Conservation (phyloP, 2,888 invertebrate species). For the Ormyrus rosae region DNA sequence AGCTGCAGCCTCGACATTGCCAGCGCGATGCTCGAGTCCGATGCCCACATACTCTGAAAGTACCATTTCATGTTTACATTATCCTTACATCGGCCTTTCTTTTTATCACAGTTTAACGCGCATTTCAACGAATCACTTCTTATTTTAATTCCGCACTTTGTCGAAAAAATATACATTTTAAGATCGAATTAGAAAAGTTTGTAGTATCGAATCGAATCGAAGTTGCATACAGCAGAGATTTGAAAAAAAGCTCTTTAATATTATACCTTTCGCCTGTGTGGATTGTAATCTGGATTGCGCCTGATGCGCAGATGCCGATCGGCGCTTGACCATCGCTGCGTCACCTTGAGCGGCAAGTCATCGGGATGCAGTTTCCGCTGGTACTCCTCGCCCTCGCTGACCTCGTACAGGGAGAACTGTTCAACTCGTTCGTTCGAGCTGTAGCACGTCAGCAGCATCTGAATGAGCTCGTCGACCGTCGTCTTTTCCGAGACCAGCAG, state of each 20-base stretch:
- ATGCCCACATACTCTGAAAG: slow-evolving; percentile 79
- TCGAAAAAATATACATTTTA: too few relatives aligned
- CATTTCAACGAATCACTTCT: too few relatives aligned
- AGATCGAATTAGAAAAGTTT: slow-evolving; percentile 24
- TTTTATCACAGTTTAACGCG: too few relatives aligned
- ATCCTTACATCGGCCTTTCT: too few relatives aligned
- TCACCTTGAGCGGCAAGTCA: slow-evolving; percentile 89
- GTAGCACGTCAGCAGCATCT: slow-evolving; percentile 90
- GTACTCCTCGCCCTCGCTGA: slow-evolving; percentile 88
- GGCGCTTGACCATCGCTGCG: slow-evolving; percentile 80
- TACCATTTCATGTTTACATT: slow-evolving; percentile 37
- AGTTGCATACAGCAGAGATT: slow-evolving; percentile 7
- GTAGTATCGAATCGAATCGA: slow-evolving; percentile 55
- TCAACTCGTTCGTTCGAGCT: slow-evolving; percentile 89
- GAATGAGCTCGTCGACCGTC: slow-evolving; percentile 91
- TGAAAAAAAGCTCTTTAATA: neutral
- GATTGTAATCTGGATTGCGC: slow-evolving; percentile 87
- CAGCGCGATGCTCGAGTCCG: slow-evolving; percentile 76
- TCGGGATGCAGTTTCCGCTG: slow-evolving; percentile 92
- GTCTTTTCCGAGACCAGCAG: slow-evolving; percentile 92
- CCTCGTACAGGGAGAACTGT: slow-evolving; percentile 92
- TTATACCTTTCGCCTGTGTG: slow-evolving; percentile 75
- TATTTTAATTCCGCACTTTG: too few relatives aligned
- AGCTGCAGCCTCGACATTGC: slow-evolving; percentile 73
- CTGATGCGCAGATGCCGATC: slow-evolving; percentile 88